Conservation (phyloP, 1,140 invertebrate species). For the Holcopasites calliopsidis region DNA sequence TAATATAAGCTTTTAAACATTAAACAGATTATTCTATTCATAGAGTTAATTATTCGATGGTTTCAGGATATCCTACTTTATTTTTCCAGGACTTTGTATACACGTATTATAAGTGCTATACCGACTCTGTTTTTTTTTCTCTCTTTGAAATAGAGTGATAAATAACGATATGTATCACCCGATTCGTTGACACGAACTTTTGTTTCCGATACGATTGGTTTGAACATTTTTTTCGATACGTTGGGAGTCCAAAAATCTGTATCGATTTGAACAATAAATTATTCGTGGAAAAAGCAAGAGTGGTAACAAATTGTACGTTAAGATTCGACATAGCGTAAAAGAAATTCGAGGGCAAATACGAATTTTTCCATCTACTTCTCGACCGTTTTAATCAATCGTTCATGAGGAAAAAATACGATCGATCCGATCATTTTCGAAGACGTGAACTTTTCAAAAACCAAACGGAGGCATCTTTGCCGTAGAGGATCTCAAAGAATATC, state of each 20-base stretch:
- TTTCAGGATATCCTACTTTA: constrained; percentile 72
- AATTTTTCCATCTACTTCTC: neutral
- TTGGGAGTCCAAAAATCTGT: neutral
- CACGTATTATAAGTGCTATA: constrained; percentile 40
- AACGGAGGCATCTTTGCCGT: no score
- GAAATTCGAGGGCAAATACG: constrained; percentile 20
- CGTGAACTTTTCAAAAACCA: no score
- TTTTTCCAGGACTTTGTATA: constrained; percentile 68
- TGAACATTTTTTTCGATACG: neutral
- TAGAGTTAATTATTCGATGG: constrained; percentile 75
- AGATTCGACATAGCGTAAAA: constrained; percentile 9
- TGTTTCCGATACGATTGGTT: neutral
- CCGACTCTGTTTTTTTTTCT: constrained; percentile 3
- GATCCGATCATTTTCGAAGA: neutral
- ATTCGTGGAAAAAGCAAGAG: neutral
- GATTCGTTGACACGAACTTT: neutral
- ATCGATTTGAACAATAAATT: neutral
- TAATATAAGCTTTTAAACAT: constrained; percentile 69
- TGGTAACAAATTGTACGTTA: constrained; percentile 8
- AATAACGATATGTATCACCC: neutral
- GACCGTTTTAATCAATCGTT: neutral
- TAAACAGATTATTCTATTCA: constrained; percentile 72
- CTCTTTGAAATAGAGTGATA: neutral
- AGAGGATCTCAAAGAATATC: neutral
- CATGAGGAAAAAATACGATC: no score